Percentiles rank a stretch among this genome's conserved stretches.
Evolutionary conservation across 2,888 invertebrate species (phyloP).

Genomic region (Polietes domitor): DNA sequence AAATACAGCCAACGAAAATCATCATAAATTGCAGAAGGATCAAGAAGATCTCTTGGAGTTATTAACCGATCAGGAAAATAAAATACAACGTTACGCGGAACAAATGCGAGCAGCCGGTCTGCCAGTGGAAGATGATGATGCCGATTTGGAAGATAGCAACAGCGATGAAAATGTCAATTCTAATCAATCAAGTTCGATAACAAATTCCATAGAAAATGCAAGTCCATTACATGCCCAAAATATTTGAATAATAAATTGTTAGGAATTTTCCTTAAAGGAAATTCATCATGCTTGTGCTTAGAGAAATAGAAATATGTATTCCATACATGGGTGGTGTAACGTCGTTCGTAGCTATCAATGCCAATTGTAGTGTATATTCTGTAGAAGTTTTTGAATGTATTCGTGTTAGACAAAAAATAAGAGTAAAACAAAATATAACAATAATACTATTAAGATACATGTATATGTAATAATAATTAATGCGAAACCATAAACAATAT

Average conservation of each 20-base stretch:
- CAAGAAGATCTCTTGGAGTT: conserved; percentile 96
- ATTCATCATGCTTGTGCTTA: not conserved
- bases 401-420: not conserved
- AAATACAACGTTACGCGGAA: conserved; percentile 85
- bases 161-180: conserved; percentile 36
- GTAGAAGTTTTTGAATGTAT: conserved; percentile 2
- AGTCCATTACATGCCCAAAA: conserved; percentile 44
- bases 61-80: conserved; percentile 92
- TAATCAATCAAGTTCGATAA: not conserved
- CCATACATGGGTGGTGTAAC: conserved; percentile 4
- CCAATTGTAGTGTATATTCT: not conserved
- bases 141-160: conserved; percentile 43
- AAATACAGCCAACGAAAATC: conserved; percentile 80
- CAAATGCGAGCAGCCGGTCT: conserved; percentile 82
- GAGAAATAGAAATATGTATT: not conserved
- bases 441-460: not conserved
- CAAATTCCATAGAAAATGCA: conserved; percentile 29
- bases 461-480: conserved; percentile 8
- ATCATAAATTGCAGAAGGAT: conserved; percentile 89
- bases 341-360: conserved; percentile 6
- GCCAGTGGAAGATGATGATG: conserved; percentile 80
- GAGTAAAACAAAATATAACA: not conserved
- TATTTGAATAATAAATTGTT: conserved; percentile 34
- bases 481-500: not conserved
- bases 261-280: conserved; percentile 5